Evolutionary conservation across 2,797 vertebrate species (phyloP).

Genomic region (Paramormyrops hopkinsi): DNA sequence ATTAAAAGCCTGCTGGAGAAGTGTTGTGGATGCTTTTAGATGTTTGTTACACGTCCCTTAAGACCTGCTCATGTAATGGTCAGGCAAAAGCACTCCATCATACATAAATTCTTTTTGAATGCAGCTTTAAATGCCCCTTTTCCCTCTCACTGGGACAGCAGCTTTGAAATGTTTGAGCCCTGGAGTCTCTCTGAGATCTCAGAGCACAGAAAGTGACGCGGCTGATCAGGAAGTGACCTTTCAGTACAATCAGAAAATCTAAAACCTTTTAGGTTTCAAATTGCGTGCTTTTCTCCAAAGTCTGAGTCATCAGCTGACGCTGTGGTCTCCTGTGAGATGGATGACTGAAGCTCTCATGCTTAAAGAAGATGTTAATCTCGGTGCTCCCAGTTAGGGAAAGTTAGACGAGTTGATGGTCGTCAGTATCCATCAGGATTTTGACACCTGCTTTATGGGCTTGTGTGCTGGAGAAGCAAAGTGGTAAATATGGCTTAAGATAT

Average conservation of each 20-base stretch:
- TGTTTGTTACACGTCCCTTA: background rate
- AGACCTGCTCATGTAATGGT: background rate
- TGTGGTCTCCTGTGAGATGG: background rate
- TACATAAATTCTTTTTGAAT: background rate
- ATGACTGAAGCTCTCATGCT: background rate
- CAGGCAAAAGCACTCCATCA: background rate
- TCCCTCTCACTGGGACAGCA: background rate
- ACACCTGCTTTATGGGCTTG: background rate
- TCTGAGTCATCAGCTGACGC: background rate
- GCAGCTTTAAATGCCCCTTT: background rate
- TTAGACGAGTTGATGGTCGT: background rate
- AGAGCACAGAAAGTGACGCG: background rate
- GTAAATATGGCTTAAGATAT: background rate
- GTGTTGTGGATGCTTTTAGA: background rate
- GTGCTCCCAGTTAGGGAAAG: background rate
- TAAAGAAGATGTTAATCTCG: background rate
- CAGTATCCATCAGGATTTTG: background rate
- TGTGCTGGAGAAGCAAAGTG: background rate
- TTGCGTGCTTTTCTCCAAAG: conserved; percentile 2
- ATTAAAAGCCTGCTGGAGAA: background rate
- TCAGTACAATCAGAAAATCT: background rate
- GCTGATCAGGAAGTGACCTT: background rate
- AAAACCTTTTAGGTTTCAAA: conserved; percentile 2
- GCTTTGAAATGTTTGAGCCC: background rate
- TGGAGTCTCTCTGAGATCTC: background rate